These are phyloP conservation scores for Callitettix versicolor DNA, from an alignment of 1,140 invertebrate species.

Conservation along the genomic window DNA sequence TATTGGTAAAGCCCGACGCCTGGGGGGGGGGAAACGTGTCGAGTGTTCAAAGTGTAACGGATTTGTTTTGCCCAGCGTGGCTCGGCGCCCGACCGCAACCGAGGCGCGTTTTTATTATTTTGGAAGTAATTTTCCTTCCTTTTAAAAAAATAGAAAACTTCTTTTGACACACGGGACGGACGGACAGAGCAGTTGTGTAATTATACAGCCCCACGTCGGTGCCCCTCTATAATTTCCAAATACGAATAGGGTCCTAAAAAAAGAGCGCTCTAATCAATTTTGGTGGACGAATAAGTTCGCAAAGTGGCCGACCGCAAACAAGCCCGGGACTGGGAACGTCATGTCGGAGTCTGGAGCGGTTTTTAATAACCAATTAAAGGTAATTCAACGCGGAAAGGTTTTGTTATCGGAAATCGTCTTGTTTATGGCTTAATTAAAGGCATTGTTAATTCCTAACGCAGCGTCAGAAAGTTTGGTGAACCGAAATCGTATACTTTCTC, in stretches of 20 bases:
- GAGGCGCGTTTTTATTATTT: slow-evolving; percentile 12
- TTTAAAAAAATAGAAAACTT: neutral
- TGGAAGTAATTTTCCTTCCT: slow-evolving; percentile 7
- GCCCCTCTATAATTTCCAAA: slow-evolving; percentile 3
- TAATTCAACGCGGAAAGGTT: too few relatives aligned
- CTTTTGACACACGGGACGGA: slow-evolving; percentile 4
- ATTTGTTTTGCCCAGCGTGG: neutral
- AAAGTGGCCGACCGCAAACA: neutral
- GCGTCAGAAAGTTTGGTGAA: too few relatives aligned
- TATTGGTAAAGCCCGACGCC: too few relatives aligned
- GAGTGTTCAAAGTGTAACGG: too few relatives aligned
- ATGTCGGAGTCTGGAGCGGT: too few relatives aligned
- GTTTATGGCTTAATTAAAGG: too few relatives aligned
- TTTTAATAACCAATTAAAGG: too few relatives aligned
- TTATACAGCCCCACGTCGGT: slow-evolving; percentile 1
- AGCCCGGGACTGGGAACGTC: too few relatives aligned
- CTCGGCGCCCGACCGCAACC: slow-evolving; percentile 2
- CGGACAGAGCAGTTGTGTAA: slow-evolving; percentile 5
- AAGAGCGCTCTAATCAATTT: slow-evolving; percentile 1
- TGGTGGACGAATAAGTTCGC: slow-evolving; percentile 6
- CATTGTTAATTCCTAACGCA: too few relatives aligned
- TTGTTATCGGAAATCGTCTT: too few relatives aligned
- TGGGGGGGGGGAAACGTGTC: too few relatives aligned
- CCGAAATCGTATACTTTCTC: too few relatives aligned
- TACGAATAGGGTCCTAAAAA: neutral